Percentiles rank a stretch among this genome's conserved stretches.
Evolutionary conservation across 37 sponge, comb jelly and placozoan genomes (phyloP).

Genomic region (Lycopodina hypogea): DNA sequence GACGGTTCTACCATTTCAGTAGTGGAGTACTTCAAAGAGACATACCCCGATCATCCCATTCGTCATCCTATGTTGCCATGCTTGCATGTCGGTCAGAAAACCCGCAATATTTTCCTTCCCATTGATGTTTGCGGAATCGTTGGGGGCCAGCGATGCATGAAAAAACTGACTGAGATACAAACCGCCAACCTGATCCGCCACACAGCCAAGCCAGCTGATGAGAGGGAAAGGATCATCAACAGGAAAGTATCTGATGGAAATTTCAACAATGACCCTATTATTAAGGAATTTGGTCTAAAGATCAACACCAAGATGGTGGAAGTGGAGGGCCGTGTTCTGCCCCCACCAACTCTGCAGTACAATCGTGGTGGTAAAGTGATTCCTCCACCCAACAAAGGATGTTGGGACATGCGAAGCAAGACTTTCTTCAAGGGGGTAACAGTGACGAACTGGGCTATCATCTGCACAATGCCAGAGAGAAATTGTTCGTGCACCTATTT

Average conservation of each 20-base stretch:
- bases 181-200: conserved; percentile 64
- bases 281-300: conserved; percentile 55
- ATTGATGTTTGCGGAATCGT: conserved; percentile 70
- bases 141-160: conserved; percentile 56
- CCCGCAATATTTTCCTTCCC: conserved; percentile 52
- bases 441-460: conserved; percentile 55
- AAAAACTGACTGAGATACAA: conserved; percentile 59
- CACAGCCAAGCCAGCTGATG: conserved; percentile 62
- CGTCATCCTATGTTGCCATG: conserved; percentile 62
- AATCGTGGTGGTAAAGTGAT: neutral
- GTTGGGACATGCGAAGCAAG: conserved; percentile 59
- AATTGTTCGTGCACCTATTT: too few relatives aligned
- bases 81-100: conserved; percentile 49
- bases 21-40: conserved; percentile 52
- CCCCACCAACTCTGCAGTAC: conserved; percentile 50
- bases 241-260: neutral
- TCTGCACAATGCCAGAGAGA: conserved; percentile 1
- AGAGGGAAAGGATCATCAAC: conserved; percentile 18
- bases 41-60: conserved; percentile 31
- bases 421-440: conserved; percentile 39
- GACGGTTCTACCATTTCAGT: conserved; percentile 28
- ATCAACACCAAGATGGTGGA: conserved; percentile 39
- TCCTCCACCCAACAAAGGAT: conserved; percentile 31
- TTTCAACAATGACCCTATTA: conserved; percentile 30
- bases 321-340: conserved; percentile 53